Base-by-base conservation (phyloP, 2,888 invertebrate genomes). In the Periphyllus acericola region DNA sequence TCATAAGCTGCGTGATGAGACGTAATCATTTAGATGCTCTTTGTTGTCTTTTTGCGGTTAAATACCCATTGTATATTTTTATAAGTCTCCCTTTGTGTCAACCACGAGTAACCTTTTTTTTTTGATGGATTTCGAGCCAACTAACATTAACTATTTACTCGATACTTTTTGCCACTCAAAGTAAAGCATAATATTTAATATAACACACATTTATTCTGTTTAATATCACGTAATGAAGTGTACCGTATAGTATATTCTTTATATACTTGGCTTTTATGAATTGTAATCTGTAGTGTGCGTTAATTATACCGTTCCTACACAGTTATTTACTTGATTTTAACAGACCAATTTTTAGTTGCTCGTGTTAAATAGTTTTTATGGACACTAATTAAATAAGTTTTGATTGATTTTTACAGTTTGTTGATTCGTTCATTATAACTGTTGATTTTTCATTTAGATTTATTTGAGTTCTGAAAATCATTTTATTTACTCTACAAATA, bases 381-480 rank as follows among this genome's bases (percentile, higher is more conserved):
- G 14, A 46, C 14, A 3, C 14, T 46, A 46, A 46, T 46, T 46
- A 46, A 46, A 46, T 46, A 46, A 46, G 46, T 46, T 46, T 46
- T 14, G 14, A 46, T 46, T 11, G 11, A 46, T 46, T 46, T 46
- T 3, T 14, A 46, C 46, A 3, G 21, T 60, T 60, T 60, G 60
- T 60, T 25, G 60, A 25, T 60, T 21, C 60, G 60, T 60, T 60
- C 21, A 25, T 60, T 36, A 36, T 21, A 76, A 66, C 34, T 52
- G 68, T 78, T 84, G 25, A 34, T 46, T 52, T 46, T 68, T 25
- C 78, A 6, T 78, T 32, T n/a, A 11, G 32, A 74, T 25, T 60
- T 87, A 74, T 81, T 87, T 81, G 87, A 55, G 79, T 80, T 80
- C 66, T 29, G 40, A 66, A 81, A 81, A 46, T 66, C 32, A 40